A percentile compares a stretch with the other conserved stretches of the same genome.
phyloP scores from a whole-genome alignment of 1,140 invertebrate genomes.

The Stegodyphus mimosarum region DNA sequence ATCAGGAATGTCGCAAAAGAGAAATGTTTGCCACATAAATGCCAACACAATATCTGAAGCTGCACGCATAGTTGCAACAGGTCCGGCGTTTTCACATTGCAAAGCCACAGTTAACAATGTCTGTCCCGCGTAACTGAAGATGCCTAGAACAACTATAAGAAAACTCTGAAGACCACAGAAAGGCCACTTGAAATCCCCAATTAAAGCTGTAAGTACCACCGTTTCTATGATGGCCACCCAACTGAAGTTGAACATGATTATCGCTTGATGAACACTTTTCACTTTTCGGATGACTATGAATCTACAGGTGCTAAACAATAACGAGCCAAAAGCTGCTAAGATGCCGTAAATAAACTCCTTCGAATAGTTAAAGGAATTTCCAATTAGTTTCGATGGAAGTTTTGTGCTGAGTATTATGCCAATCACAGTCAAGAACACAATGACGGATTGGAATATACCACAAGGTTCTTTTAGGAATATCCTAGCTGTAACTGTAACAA shows the following conservation, averaged over 20 bases:
- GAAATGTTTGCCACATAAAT: conserved; percentile 84
- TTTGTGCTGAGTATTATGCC: conserved; percentile 88
- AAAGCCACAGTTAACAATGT: conserved; percentile 86
- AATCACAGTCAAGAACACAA: conserved; percentile 82
- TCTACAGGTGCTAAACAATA: conserved; percentile 88
- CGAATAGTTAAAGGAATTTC: conserved; percentile 14
- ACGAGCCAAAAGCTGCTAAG: conserved; percentile 83
- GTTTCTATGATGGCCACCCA: conserved; percentile 85
- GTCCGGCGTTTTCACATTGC: conserved; percentile 89
- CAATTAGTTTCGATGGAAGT: conserved; percentile 67
- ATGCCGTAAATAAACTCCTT: conserved; percentile 74
- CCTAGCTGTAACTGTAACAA: conserved; percentile 88
- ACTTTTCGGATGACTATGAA: conserved; percentile 86
- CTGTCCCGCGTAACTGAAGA: conserved; percentile 90
- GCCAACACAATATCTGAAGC: conserved; percentile 92
- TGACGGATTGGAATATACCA: conserved; percentile 84
- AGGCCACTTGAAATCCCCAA: conserved; percentile 84
- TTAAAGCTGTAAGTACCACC: conserved; percentile 78
- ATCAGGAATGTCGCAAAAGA: conserved; percentile 87
- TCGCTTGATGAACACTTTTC: conserved; percentile 87
- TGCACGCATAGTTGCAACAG: conserved; percentile 85
- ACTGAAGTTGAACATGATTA: conserved; percentile 94
- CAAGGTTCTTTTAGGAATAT: conserved; percentile 91
- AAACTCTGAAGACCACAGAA: conserved; percentile 81
- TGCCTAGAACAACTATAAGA: conserved; percentile 82